phyloP scores from a whole-genome alignment of 2,797 vertebrate genomes.

The Monodelphis domestica region DNA sequence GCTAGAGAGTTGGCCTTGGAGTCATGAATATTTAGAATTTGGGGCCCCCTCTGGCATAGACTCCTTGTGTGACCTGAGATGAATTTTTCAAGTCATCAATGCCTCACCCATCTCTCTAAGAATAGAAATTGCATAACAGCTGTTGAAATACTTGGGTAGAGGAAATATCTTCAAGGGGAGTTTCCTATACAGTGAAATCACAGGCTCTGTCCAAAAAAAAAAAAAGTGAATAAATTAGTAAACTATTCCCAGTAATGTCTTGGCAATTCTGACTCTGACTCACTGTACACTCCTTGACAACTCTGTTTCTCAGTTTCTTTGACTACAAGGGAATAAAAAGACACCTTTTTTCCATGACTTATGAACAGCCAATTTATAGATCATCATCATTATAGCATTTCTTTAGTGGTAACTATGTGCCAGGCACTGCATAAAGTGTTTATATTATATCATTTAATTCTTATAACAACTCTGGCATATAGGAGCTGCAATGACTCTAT shows the following conservation, averaged over 20 bases:
- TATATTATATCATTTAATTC: background rate
- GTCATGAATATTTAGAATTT: no score
- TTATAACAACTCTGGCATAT: background rate
- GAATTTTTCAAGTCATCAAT: no score
- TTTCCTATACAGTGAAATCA: background rate
- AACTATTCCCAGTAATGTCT: background rate
- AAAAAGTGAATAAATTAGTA: background rate
- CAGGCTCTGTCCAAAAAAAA: background rate
- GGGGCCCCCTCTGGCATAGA: no score
- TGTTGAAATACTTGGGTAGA: background rate
- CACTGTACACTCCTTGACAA: background rate
- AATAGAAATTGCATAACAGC: background rate
- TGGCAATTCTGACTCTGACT: background rate
- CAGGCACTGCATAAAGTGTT: background rate
- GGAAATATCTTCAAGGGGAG: background rate
- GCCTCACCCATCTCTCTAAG: background rate
- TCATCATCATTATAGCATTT: background rate
- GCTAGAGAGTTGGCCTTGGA: no score
- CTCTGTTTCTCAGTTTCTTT: background rate
- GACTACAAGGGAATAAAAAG: background rate
- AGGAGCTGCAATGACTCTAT: background rate
- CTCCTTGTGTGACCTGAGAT: no score
- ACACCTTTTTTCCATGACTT: background rate
- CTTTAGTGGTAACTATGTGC: no score
- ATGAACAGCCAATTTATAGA: background rate